Evolutionary conservation across 2,888 invertebrate genomes (phyloP).

Genomic region (Callyntrura sp.): DNA sequence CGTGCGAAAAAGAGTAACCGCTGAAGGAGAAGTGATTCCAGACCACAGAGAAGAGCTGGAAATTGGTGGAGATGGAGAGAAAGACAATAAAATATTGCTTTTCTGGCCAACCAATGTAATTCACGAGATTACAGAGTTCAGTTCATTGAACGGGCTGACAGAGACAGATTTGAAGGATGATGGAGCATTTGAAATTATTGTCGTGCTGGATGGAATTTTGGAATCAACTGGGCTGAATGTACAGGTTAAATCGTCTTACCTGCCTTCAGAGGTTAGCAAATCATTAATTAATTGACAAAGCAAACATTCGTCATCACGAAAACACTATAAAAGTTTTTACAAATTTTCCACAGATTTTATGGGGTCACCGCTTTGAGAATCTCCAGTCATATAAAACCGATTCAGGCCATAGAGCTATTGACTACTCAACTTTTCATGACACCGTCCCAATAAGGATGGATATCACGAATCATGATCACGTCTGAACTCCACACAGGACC

Average conservation of each 20-base stretch:
- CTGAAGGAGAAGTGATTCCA: conserved; percentile 82
- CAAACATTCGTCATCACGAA: too few relatives aligned
- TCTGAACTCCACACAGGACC: too few relatives aligned
- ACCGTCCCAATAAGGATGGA: conserved; percentile 61
- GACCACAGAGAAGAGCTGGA: conserved; percentile 81
- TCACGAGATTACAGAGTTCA: conserved; percentile 93
- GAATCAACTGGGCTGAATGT: conserved; percentile 95
- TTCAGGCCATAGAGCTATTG: conserved; percentile 76
- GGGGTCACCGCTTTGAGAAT: conserved; percentile 81
- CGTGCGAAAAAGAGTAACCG: conserved; percentile 77
- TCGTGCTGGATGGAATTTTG: conserved; percentile 93
- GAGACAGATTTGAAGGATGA: conserved; percentile 91
- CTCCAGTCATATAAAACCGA: conserved; percentile 73
- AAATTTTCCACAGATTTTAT: conserved; percentile 72
- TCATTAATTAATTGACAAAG: not conserved
- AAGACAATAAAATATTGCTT: conserved; percentile 92
- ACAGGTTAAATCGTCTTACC: conserved; percentile 93
- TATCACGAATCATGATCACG: too few relatives aligned
- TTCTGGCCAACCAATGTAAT: conserved; percentile 98
- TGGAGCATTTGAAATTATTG: conserved; percentile 94
- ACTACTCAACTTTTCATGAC: conserved; percentile 80
- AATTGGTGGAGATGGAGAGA: conserved; percentile 83
- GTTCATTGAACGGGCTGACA: conserved; percentile 95
- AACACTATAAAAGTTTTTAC: not conserved
- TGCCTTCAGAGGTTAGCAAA: conserved; percentile 86